phyloP scores from a whole-genome alignment of 2,888 invertebrate genomes.

The Drosophila greeni region DNA sequence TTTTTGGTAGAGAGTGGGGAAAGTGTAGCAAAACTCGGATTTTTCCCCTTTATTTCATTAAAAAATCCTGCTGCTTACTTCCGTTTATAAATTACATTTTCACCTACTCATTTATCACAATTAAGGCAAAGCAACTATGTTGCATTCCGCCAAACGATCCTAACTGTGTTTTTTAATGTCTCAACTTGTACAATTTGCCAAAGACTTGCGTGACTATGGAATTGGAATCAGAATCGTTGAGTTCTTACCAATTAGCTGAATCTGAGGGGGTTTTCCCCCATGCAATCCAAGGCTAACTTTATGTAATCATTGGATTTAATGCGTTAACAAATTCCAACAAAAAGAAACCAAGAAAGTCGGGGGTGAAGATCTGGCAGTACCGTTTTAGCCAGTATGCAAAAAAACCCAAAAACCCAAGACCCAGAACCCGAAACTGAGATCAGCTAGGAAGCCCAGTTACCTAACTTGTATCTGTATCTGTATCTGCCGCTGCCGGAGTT shows the following conservation, averaged over 20 bases:
- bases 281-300: slow-evolving; percentile 45
- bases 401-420: slow-evolving; percentile 26
- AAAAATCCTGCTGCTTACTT: not conserved
- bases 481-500: slow-evolving; percentile 7
- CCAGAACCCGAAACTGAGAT: slow-evolving; percentile 20
- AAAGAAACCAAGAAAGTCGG: slow-evolving; percentile 1
- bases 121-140: slow-evolving; percentile 21
- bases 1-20: not conserved
- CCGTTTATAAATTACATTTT: not conserved
- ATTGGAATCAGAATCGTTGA: slow-evolving; percentile 30
- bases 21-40: not conserved
- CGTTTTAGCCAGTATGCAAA: slow-evolving; percentile 37
- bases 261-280: not conserved
- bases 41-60: not conserved
- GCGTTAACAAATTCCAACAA: slow-evolving; percentile 55
- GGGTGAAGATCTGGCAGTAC: slow-evolving; percentile 25
- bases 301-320: slow-evolving; percentile 67
- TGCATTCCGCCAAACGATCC: slow-evolving; percentile 25
- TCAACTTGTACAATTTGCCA: slow-evolving; percentile 57
- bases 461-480: slow-evolving; percentile 26
- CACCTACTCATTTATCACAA: slow-evolving; percentile 29
- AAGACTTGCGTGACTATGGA: slow-evolving; percentile 41
- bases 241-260: slow-evolving; percentile 33
- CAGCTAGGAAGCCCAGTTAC: slow-evolving; percentile 27
- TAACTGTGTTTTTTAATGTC: slow-evolving; percentile 62